Conservation (phyloP, 2,888 invertebrate species). For the Xanthostigma xanthostigma region DNA sequence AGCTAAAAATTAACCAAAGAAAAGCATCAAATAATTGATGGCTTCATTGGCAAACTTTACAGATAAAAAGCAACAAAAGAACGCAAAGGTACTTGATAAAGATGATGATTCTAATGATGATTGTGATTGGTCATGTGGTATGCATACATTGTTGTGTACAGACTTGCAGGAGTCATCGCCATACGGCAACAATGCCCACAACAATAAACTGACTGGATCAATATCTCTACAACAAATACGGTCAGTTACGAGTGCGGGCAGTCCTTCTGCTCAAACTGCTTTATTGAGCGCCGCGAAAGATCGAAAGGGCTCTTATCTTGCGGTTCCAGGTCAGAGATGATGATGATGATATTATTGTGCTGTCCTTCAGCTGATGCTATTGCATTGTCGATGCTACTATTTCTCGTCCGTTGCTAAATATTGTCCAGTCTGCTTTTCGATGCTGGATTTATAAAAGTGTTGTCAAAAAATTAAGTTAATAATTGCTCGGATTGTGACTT, state of each 20-base stretch:
- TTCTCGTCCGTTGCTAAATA: too few relatives aligned
- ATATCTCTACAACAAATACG: slow-evolving; percentile 5
- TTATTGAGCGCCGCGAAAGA: slow-evolving; percentile 25
- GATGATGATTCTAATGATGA: too few relatives aligned
- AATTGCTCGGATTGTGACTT: too few relatives aligned
- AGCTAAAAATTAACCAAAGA: too few relatives aligned
- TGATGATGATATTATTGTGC: slow-evolving; percentile 12
- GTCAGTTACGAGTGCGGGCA: neutral
- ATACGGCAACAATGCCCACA: slow-evolving; percentile 9
- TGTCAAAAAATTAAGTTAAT: too few relatives aligned
- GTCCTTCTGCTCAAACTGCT: slow-evolving; percentile 6
- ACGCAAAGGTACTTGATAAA: too few relatives aligned
- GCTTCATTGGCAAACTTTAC: too few relatives aligned
- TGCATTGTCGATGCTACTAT: too few relatives aligned
- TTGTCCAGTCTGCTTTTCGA: too few relatives aligned
- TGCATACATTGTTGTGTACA: slow-evolving; percentile 29
- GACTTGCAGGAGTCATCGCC: slow-evolving; percentile 28
- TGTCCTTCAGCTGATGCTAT: neutral
- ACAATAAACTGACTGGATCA: slow-evolving; percentile 5
- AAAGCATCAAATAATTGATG: too few relatives aligned
- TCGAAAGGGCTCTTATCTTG: slow-evolving; percentile 38
- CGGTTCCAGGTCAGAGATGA: slow-evolving; percentile 37
- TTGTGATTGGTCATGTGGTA: slow-evolving; percentile 20
- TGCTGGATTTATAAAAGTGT: too few relatives aligned
- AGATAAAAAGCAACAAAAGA: too few relatives aligned